A percentile compares a stretch with the other conserved stretches of the same genome.
Evolutionary conservation across 2,797 vertebrate species (phyloP).

Genomic region (Champsocephalus gunnari): DNA sequence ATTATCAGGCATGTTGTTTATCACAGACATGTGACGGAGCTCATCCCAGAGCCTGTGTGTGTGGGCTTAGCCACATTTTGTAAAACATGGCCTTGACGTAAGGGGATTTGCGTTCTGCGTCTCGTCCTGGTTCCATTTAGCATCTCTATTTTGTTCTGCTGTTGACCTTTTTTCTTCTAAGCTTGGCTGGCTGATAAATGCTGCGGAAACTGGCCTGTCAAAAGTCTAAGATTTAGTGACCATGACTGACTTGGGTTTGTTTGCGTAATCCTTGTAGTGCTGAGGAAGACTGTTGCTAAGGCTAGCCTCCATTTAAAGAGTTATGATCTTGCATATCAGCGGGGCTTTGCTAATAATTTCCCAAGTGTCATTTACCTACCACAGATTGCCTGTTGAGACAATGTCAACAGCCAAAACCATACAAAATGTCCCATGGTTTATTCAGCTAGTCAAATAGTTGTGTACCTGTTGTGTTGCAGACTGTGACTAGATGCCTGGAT

Average conservation of each 20-base stretch:
- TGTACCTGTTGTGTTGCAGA: constrained; percentile 31
- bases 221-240: constrained; percentile 45
- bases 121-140: constrained; percentile 58
- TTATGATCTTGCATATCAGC: constrained; percentile 45
- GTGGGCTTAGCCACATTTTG: constrained; percentile 62
- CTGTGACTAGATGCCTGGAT: constrained; percentile 19
- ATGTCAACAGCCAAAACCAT: constrained; percentile 56
- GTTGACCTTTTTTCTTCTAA: constrained; percentile 26
- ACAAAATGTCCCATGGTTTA: constrained; percentile 50
- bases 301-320: constrained; percentile 41
- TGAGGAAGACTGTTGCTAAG: constrained; percentile 30
- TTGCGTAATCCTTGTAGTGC: constrained; percentile 26
- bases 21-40: constrained; percentile 52
- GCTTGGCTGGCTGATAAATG: constrained; percentile 33
- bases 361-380: constrained; percentile 61
- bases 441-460: constrained; percentile 47
- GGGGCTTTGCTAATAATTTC: constrained; percentile 38
- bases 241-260: constrained; percentile 41
- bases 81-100: constrained; percentile 65
- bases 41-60: constrained; percentile 60
- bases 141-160: constrained; percentile 45
- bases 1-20: constrained; percentile 61
- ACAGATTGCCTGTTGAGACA: constrained; percentile 57
- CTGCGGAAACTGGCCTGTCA: constrained; percentile 32
- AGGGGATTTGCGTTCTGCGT: constrained; percentile 34